Conservation (phyloP, 2,888 invertebrate genomes). For the Alentia gelatinosa region DNA sequence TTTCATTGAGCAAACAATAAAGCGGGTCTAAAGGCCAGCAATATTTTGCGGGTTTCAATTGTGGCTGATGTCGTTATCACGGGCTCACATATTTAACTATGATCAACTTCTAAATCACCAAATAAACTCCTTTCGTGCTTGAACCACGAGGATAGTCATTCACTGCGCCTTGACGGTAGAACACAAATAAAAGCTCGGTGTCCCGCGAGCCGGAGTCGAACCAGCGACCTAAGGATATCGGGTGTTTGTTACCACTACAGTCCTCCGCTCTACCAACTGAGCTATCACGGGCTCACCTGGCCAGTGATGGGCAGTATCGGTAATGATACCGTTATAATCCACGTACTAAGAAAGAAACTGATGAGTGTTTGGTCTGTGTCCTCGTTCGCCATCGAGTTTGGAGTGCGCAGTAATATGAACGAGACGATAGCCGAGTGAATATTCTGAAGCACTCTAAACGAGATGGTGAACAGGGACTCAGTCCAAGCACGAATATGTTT, state of each 20-base stretch:
- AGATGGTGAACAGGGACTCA: not conserved
- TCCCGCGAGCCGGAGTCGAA: conserved; percentile 45
- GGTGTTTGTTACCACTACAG: not conserved
- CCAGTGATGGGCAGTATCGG: not conserved
- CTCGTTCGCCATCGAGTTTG: too few relatives aligned
- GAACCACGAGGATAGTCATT: not conserved
- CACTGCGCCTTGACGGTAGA: not conserved
- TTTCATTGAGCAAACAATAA: too few relatives aligned
- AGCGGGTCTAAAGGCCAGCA: not conserved
- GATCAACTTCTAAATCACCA: not conserved
- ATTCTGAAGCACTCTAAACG: not conserved
- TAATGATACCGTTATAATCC: not conserved
- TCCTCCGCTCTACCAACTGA: conserved; percentile 47
- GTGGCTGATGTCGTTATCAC: not conserved
- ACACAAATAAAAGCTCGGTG: not conserved
- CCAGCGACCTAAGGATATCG: conserved; percentile 38
- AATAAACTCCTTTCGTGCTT: not conserved
- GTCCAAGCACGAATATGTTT: too few relatives aligned
- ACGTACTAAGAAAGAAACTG: not conserved
- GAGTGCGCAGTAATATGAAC: not conserved
- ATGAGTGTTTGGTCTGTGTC: too few relatives aligned
- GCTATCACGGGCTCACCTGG: conserved; percentile 25
- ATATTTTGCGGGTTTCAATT: not conserved
- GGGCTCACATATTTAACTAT: not conserved
- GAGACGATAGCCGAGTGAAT: not conserved